These are phyloP conservation scores for Drosophila tripunctata DNA, from an alignment of 2,888 invertebrate genomes.

Conservation along the genomic window DNA sequence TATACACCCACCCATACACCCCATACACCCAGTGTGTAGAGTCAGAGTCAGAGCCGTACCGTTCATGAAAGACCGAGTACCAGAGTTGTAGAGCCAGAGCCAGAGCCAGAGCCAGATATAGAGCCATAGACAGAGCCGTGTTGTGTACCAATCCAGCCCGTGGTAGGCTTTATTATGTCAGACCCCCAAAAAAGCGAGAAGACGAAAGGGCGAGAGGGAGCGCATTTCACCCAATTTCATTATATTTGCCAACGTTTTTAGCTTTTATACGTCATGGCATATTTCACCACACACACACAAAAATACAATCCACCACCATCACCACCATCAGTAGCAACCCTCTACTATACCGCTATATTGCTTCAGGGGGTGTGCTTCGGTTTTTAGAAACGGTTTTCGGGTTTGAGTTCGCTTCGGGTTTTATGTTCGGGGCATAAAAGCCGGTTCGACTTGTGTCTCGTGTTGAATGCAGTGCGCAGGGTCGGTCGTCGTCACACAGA, in stretches of 20 bases:
- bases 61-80: too few species aligned
- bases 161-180: slow-evolving; percentile 81
- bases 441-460: slow-evolving; percentile 53
- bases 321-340: slow-evolving; percentile 3
- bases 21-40: not conserved
- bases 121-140: too few species aligned
- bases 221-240: slow-evolving; percentile 81
- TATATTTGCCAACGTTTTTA: slow-evolving; percentile 80
- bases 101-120: slow-evolving; percentile 19
- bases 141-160: slow-evolving; percentile 47
- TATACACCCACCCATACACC: slow-evolving; percentile 25
- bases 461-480: slow-evolving; percentile 72
- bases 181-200: slow-evolving; percentile 32
- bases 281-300: slow-evolving; percentile 71
- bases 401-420: slow-evolving; percentile 22
- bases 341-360: too few species aligned
- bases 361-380: not conserved
- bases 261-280: slow-evolving; percentile 81
- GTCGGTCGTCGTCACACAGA: slow-evolving; percentile 39
- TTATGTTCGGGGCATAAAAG: slow-evolving; percentile 61
- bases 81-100: slow-evolving; percentile 1
- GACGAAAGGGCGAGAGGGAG: slow-evolving; percentile 30
- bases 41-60: slow-evolving; percentile 21
- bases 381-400: slow-evolving; percentile 16
- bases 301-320: slow-evolving; percentile 46